These are phyloP conservation scores for Cotesia chilonis DNA, from an alignment of 1,140 invertebrate genomes.

Conservation along the genomic window DNA sequence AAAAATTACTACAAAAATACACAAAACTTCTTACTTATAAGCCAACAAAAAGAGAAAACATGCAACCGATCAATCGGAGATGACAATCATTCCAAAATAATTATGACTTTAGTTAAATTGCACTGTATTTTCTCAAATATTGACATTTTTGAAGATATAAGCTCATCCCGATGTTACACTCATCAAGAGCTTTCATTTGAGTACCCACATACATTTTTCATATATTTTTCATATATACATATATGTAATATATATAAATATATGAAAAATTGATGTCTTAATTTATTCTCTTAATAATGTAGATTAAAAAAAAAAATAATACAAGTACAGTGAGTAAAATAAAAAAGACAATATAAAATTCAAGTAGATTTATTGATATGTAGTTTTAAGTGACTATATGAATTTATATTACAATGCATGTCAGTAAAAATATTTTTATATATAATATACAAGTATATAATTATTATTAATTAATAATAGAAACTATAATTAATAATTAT, in stretches of 20 bases:
- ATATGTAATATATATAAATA: no score
- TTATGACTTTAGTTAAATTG: not conserved
- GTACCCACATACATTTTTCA: not conserved
- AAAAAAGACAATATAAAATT: not conserved
- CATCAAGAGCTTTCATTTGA: no score
- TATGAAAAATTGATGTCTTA: no score
- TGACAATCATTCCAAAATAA: constrained; percentile 25
- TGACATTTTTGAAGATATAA: no score
- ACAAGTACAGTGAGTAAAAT: constrained; percentile 17
- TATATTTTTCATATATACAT: not conserved
- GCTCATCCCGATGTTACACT: no score
- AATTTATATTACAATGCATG: constrained; percentile 55
- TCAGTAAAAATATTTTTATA: constrained; percentile 5
- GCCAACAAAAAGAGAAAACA: constrained; percentile 67
- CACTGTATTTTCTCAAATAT: no score
- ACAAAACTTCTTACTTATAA: constrained; percentile 79
- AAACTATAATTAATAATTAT: constrained; percentile 1
- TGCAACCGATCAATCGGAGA: constrained; percentile 64
- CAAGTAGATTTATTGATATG: constrained; percentile 45
- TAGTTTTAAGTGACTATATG: constrained; percentile 47
- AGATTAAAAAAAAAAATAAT: no score
- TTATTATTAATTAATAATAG: constrained; percentile 6
- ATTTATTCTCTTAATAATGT: no score
- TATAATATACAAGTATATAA: no score
- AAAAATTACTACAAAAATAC: constrained; percentile 80